These are phyloP conservation scores for Bilobella aurantiaca DNA, from an alignment of 1,140 invertebrate genomes.

Conservation along the genomic window DNA sequence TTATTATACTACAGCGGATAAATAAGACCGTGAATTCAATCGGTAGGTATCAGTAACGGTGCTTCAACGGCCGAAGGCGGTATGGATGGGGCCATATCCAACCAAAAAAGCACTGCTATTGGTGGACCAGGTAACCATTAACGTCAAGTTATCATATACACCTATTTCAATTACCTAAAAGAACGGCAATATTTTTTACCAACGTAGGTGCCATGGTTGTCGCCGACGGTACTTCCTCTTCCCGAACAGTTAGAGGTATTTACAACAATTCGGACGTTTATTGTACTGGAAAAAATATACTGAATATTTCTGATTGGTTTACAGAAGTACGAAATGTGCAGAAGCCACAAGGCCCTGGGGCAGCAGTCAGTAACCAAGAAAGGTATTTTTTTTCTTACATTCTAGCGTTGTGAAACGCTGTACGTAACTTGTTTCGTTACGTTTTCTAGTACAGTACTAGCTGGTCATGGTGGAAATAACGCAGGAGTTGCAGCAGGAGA, in stretches of 20 bases:
- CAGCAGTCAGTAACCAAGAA: background rate
- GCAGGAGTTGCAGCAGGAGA: too few species aligned
- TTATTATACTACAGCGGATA: too few species aligned
- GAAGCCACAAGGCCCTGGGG: background rate
- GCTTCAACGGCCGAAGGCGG: background rate
- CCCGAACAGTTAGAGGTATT: too few species aligned
- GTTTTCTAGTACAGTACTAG: too few species aligned
- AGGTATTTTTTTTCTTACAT: too few species aligned
- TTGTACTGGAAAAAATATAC: background rate
- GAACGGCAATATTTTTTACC: too few species aligned
- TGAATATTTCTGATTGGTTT: background rate
- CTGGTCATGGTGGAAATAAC: background rate
- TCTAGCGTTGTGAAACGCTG: too few species aligned
- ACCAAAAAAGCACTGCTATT: background rate
- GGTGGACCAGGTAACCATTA: background rate
- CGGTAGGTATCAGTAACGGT: too few species aligned
- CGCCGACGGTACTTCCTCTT: too few species aligned
- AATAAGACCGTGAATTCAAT: too few species aligned
- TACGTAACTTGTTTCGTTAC: too few species aligned
- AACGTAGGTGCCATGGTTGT: background rate
- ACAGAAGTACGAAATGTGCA: background rate
- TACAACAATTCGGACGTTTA: too few species aligned
- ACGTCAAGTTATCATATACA: background rate
- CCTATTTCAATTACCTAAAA: background rate
- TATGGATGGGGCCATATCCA: background rate